Evolutionary conservation across 2,113 vertebrate species (phyloP).

Genomic region (Sinocyclocheilus rhinocerous): DNA sequence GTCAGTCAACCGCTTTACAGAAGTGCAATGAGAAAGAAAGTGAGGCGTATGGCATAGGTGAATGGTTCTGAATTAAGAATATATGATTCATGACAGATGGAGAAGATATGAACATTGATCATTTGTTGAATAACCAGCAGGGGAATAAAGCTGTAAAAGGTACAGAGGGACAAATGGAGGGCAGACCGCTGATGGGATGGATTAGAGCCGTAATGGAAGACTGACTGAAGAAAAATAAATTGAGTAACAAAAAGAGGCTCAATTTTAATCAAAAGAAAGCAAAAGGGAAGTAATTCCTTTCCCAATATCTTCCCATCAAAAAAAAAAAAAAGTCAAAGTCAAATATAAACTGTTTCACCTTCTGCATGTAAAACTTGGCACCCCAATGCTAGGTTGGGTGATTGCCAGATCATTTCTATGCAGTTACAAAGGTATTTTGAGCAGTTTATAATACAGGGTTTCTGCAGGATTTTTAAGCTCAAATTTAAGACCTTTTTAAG

Average conservation of each 20-base stretch:
- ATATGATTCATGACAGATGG: slow-evolving; percentile 34
- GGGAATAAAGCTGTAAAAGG: not conserved
- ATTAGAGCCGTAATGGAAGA: slow-evolving; percentile 5
- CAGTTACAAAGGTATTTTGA: not conserved
- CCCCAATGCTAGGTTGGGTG: not conserved
- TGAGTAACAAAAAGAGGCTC: not conserved
- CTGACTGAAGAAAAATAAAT: slow-evolving; percentile 17
- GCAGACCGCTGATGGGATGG: not conserved
- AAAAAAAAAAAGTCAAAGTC: not conserved
- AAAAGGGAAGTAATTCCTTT: not conserved
- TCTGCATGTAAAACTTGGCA: not conserved
- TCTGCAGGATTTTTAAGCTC: too few relatives aligned
- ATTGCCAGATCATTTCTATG: not conserved
- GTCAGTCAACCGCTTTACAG: slow-evolving; percentile 29
- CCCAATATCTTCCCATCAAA: not conserved
- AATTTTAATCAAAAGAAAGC: not conserved
- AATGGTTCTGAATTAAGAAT: slow-evolving; percentile 39
- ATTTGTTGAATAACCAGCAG: slow-evolving; percentile 9
- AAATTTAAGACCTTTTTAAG: too few relatives aligned
- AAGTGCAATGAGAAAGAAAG: slow-evolving; percentile 3
- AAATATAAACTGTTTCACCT: not conserved
- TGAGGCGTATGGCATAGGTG: not conserved
- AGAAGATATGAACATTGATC: not conserved
- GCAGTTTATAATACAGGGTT: not conserved
- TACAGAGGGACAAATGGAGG: slow-evolving; percentile 21